Conservation (phyloP, 2,888 invertebrate species). For the Dynastes maya region DNA sequence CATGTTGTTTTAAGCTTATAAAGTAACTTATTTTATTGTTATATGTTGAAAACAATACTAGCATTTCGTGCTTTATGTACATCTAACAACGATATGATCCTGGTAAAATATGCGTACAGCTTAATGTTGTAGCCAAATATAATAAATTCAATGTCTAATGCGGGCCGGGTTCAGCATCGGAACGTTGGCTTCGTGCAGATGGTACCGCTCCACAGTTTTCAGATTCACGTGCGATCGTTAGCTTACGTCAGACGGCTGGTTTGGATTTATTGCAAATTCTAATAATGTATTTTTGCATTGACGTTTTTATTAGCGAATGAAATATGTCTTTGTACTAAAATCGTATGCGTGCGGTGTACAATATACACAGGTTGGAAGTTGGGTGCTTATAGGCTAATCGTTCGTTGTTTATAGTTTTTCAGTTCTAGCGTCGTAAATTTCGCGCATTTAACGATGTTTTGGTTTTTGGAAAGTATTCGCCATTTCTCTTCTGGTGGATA, state of each 20-base stretch:
- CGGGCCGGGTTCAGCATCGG: not conserved
- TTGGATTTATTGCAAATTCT: not conserved
- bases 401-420: conserved; percentile 7
- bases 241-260: not conserved
- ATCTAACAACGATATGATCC: not conserved
- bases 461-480: not conserved
- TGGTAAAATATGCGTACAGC: not conserved
- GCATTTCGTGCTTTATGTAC: not conserved
- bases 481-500: too few relatives aligned
- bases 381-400: not conserved
- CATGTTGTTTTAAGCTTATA: not conserved
- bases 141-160: conserved; percentile 10
- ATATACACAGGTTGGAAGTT: not conserved
- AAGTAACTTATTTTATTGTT: not conserved
- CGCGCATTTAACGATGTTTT: not conserved
- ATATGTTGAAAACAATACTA: not conserved
- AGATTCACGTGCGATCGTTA: conserved; percentile 12
- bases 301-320: conserved; percentile 20
- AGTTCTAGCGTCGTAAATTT: not conserved
- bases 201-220: not conserved
- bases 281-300: conserved; percentile 20
- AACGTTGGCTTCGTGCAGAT: not conserved
- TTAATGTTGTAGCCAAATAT: conserved; percentile 18
- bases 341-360: not conserved
- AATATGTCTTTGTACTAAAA: conserved; percentile 8